A percentile compares a stretch with the other conserved stretches of the same genome.
Evolutionary conservation across 2,797 vertebrate species (phyloP).

Genomic region (Xiphorhynchus erythropygius): DNA sequence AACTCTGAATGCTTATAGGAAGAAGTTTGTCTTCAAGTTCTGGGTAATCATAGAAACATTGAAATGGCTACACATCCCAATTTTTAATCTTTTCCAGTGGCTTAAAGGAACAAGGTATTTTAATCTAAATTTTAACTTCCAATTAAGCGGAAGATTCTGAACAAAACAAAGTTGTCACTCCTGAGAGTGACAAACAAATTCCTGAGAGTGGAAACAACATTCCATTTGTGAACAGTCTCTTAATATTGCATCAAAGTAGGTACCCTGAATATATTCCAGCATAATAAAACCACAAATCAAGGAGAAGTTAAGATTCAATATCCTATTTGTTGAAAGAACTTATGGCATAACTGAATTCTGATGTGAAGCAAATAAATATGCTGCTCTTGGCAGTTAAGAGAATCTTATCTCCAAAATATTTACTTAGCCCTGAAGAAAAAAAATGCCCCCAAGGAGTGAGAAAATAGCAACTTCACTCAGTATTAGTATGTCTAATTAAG

Average conservation of each 20-base stretch:
- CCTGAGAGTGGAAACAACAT: not conserved
- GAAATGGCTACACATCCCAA: not conserved
- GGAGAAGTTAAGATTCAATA: not conserved
- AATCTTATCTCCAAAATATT: not conserved
- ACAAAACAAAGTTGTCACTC: not conserved
- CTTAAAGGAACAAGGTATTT: not conserved
- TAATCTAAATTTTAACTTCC: not conserved
- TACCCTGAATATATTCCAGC: not conserved
- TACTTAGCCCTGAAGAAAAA: not conserved
- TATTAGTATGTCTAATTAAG: not conserved
- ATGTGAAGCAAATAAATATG: not conserved
- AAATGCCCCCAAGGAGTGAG: not conserved
- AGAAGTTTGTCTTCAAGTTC: not conserved
- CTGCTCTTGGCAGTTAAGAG: not conserved
- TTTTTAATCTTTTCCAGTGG: not conserved
- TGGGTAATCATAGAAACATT: not conserved
- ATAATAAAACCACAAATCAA: not conserved
- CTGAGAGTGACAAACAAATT: not conserved
- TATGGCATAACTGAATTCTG: not conserved
- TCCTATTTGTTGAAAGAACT: not conserved
- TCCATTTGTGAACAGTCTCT: not conserved
- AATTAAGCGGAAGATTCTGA: not conserved
- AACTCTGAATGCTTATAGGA: not conserved
- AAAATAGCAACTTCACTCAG: not conserved
- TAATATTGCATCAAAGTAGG: not conserved